Base-by-base conservation (phyloP, 2,797 vertebrate species). In the Lagocephalus sceleratus region DNA sequence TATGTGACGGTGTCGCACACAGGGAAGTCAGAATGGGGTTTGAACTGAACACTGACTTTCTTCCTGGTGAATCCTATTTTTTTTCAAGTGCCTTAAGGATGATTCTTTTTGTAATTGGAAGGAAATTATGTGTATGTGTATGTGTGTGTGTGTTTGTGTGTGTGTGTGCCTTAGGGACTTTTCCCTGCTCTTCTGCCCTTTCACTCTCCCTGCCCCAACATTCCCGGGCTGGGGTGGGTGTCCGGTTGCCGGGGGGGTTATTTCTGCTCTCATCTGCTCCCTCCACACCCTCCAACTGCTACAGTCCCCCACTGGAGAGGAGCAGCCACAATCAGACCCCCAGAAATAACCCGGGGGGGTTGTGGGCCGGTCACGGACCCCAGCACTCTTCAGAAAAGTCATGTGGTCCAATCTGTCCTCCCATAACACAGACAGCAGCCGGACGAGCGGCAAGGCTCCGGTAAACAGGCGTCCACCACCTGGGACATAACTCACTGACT, bases 171-270 rank as follows among this genome's bases (percentile, higher is more conserved):
- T 52, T 6, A 8, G 16, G 40, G 76, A 76, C 54, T 42, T 56
- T 66, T 62, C 38, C 23, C 64, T 76, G 60, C 57, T 49, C 49
- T 42, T 47, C 69, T 70, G 76, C 83, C 70, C 69, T 71, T 67
- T 72, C 47, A 32, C 47, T 78, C 68, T 81, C 61, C 76, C 72
- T 62, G 50, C 68, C 40, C 76, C 73, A 59, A 82, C 78, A 86
- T 82, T 87, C 75, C 65, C 55, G 11, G 73, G 75, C 56, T 56
- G 59, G 69, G 52, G n/a, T 6, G 58, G 76, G 85, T 84, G 83
- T 89, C 83, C 86, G 88, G 79, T 91, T 90, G 92, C 93, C 85
- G 78, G 85, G 60, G 88, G 59, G 88, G 94, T 94, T 96, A 97
- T 94, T 94, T 95, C 85, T 89, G 87, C 55, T 60, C 81, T 79